Base-by-base conservation (phyloP, 2,888 invertebrate species). In the Macrophya alboannulata region DNA sequence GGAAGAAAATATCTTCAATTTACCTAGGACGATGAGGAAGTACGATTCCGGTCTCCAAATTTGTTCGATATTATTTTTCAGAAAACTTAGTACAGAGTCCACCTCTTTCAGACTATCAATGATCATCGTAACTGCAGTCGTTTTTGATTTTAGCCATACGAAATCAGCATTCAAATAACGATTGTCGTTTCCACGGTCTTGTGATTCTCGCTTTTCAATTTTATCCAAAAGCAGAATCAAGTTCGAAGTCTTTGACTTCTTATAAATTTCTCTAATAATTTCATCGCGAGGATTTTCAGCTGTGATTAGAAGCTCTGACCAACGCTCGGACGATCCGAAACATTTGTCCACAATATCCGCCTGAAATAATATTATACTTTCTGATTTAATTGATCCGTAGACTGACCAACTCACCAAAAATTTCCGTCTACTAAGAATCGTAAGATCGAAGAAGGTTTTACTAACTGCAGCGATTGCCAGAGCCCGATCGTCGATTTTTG, bases 251-350 rank as follows among this genome's bases (percentile, higher is more conserved):
- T 74, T 31, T 48, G 74, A 48, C 45, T 45, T 17, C 0, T 12
- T 12, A n/a, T 74, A 9, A 9, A 74, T 74, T 43, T 74, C 17
- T 48, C 15, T n/a, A 9, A 74, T 15, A n/a, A 10, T n/a, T 74
- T 21, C 74, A 31, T 45, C 43, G 10, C 6, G 17, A 45, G 45
- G n/a, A 6, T 45, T 9, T 21, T 74, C 43, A 68, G 37, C 12
- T 31, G 37, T 68, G 31, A 74, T 45, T 1, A 74, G n/a, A 21
- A 74, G 45, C 15, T 48, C 74, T 43, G 48, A 74, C 48, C 74
- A 48, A 74, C 45, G 21, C 1, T 45, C 45, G 3, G 21, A 74
- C 25, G 74, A 74, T 43, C 45, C 43, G 6, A 74, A 74, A 74
- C 45, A 74, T n/a, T 9, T 48, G 25, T 74, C 25, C 45, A 74